Percentiles rank a stretch among this genome's conserved stretches.
Evolutionary conservation across 2,888 invertebrate species (phyloP).

Genomic region (Zootermopsis nevadensis): DNA sequence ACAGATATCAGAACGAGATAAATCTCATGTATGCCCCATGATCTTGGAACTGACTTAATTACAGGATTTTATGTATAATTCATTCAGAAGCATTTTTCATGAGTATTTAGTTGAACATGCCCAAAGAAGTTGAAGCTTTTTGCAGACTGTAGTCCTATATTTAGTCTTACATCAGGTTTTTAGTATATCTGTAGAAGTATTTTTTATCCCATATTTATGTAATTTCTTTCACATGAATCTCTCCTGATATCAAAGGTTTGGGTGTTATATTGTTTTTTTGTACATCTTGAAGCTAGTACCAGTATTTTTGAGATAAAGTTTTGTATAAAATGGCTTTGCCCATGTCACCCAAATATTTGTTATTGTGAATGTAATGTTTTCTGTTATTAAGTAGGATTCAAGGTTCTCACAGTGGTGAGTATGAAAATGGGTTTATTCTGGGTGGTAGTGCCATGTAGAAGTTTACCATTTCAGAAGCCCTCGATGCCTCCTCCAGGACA

Average conservation of each 20-base stretch:
- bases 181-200: background rate
- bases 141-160: conserved; percentile 37
- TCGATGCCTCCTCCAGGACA: too few relatives aligned
- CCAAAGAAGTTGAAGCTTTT: background rate
- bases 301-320: conserved; percentile 13
- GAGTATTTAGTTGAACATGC: background rate
- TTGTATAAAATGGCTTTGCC: background rate
- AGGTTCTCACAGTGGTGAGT: too few relatives aligned
- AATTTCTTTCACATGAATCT: background rate
- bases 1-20: conserved; percentile 91
- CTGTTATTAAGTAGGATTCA: too few relatives aligned
- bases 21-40: conserved; percentile 94
- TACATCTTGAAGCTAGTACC: background rate
- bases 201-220: background rate
- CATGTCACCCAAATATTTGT: background rate
- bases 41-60: conserved; percentile 59
- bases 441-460: too few relatives aligned
- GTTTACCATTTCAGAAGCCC: too few relatives aligned
- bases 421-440: too few relatives aligned
- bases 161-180: background rate
- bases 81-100: background rate
- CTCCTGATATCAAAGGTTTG: background rate
- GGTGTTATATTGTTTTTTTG: background rate
- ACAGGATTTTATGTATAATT: background rate
- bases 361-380: background rate